Conservation (phyloP, 2,113 vertebrate species). For the Brienomyrus longianalis region DNA sequence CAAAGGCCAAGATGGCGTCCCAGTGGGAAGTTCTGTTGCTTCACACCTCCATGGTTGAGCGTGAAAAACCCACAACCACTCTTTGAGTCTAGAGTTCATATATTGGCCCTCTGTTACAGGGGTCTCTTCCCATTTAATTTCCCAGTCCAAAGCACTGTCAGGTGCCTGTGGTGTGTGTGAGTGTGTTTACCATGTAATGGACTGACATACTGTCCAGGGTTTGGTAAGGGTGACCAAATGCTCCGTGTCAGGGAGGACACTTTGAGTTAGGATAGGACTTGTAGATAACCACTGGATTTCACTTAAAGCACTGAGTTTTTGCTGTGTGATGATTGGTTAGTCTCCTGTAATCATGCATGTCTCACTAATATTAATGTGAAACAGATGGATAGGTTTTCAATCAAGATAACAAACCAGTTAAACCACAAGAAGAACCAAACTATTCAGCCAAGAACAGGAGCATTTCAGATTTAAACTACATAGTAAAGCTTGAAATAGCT, state of each 20-base stretch:
- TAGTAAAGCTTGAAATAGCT: no score
- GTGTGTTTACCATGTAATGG: not conserved
- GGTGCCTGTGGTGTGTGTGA: not conserved
- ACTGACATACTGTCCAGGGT: not conserved
- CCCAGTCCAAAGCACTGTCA: not conserved
- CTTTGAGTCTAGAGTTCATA: not conserved
- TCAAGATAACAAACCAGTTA: not conserved
- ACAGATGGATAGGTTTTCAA: not conserved
- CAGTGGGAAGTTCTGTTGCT: not conserved
- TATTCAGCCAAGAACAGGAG: no score
- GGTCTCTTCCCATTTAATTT: not conserved
- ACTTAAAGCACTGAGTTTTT: no score
- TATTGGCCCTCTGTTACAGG: not conserved
- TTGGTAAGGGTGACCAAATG: not conserved
- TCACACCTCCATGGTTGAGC: not conserved
- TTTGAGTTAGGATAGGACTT: not conserved
- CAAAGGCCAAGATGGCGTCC: not conserved
- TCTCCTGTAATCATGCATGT: not conserved
- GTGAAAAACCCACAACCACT: not conserved
- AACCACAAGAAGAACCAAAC: no score
- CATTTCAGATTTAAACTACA: no score
- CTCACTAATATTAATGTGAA: not conserved
- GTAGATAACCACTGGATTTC: not conserved
- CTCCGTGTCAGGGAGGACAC: not conserved
- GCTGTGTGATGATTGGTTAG: not conserved